Evolutionary conservation across 2,888 invertebrate genomes (phyloP), one percentile per base, ranked within the genome.

Genomic region (Cryptus armator): DNA sequence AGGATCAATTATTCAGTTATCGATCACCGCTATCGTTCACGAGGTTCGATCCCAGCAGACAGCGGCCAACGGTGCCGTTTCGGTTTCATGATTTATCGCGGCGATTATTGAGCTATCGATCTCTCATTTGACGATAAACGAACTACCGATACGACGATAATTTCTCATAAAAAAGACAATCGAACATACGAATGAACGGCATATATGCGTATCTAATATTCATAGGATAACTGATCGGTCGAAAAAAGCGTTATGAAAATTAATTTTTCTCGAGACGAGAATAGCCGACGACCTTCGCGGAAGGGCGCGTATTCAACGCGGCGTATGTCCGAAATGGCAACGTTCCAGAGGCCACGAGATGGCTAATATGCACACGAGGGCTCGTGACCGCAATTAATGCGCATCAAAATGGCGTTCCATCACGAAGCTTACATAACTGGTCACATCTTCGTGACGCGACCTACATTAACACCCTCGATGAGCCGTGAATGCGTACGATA

Each of bases 1-100:
- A 85, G 67, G 70, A 85, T 74, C 84, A 85, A 84, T 85, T 83
- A 86, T 85, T 85, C 70, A 81, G 66, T 78, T 29, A 85, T 86
- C 84, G 77, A 85, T 86, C 86, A 81, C 80, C 44, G 44, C 68
- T 80, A 64, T 7, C 24, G 7, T 37, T 37, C 72, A 51, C n/a
- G 32, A 68, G 76, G 19, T 7, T 81, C 51, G 81, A 70, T 14
- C 56, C 10, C 24, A 53, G 59, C 64, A 24, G 16, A 43, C 72
- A 74, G 56, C 67, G 56, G 66, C 16, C 70, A 53, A 76, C 44
- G 53, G 19, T 16, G 19, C 62, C 51, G n/a, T 46, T 59, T 70
- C 81, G 44, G 43, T 77, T 84, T 53, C 70, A 67, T 82, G 72
- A 68, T 74, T 76, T 62, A 72, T 76, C n/a, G 32, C 64, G 14